Base-by-base conservation (phyloP, 2,113 vertebrate species). In the Cercopithecus mona region DNA sequence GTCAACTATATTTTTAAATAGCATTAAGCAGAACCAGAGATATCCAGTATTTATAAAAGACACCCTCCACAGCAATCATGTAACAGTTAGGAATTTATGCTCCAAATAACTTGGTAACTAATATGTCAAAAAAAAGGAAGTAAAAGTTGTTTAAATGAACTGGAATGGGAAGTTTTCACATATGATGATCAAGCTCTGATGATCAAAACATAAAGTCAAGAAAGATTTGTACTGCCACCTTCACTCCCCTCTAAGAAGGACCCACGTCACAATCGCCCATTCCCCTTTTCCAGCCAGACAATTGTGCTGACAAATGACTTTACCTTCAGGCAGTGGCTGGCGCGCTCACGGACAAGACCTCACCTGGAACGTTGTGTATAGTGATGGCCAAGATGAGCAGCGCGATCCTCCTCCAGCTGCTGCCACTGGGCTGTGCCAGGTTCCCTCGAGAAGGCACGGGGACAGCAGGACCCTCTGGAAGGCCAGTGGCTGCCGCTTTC, bases 341-440 rank as follows among this genome's bases (percentile, higher is more conserved):
- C 22, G 8, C 0, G 11, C 1, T 20, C 59, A 3, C 9, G 52
- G 57, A 11, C 14, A 1, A 18, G 50, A 18, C 5, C 99, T 98
- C 84, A 99, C 99, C 99, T 96, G 99, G 99, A 83, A 99, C 98
- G 97, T 99, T 99, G 98, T 99, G 99, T 96, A 99, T 99, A 97
- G 99, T 99, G 96, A 99, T 99, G 3, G 99, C 99, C 3, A 99
- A 98, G 97, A 99, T 99, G 86, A 99, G 99, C 88, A 99, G 99
- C 18, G 98, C 7, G 4, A 99, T 99, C 17, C 99, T 97, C n/a
- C 99, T 98, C 99, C 99, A 99, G 98, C 99, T 99, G 98, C 98
- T 98, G 75, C 95, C 97, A 0, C 97, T 27, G 0, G 95, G 92
- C 0, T 20, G 2, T 0, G 4, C 20, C 0, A 7, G 1, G 1